Evolutionary conservation across 1,140 invertebrate genomes (phyloP), one percentile per base, ranked within the genome.

Genomic region (Atta cephalotes): DNA sequence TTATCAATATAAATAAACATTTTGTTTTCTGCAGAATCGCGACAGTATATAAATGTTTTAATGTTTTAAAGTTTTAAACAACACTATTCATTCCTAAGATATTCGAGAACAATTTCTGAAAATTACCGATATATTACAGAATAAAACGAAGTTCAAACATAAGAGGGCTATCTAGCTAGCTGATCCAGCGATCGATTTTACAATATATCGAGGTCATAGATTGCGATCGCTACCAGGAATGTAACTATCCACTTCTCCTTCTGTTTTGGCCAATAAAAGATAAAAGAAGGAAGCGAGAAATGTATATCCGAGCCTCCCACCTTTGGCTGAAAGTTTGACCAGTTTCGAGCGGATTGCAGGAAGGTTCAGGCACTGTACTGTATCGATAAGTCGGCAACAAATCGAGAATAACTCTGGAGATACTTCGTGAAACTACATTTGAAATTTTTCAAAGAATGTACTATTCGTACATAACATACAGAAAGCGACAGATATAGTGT

Each of bases 311-410:
- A 76, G 71, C 18, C 14, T 62, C 2, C n/a, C 14, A 28, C 39
- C 21, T 31, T 62, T n/a, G 53, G 53, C 18, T n/a, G 56, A 74
- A 76, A 76, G 80, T 84, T 84, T 84, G 39, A 82, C 7, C 68
- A 74, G 80, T 49, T 82, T 62, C 68, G 35, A 58, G n/a, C 51
- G 79, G 66, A 72, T 72, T 71, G 66, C 53, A 60, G 10, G 14
- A 58, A 28, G 35, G 18, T 58, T 35, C 21, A 21, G 21, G 6
- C 39, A 53, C 18, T 62, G 35, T 25, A 25, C 25, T 77, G 56
- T 21, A 81, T 81, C 28, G 68, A 72, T 71, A 45, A 16, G 39
- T 51, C 39, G 6, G 21, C 21, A 62, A 76, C 39, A 76, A 63
- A 74, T 62, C 18, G 28, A 10, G 5, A 84, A 74, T 53, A 82